Evolutionary conservation across 1,140 invertebrate species (phyloP), one percentile per base, ranked within the genome.

Genomic region (Battus philenor): DNA sequence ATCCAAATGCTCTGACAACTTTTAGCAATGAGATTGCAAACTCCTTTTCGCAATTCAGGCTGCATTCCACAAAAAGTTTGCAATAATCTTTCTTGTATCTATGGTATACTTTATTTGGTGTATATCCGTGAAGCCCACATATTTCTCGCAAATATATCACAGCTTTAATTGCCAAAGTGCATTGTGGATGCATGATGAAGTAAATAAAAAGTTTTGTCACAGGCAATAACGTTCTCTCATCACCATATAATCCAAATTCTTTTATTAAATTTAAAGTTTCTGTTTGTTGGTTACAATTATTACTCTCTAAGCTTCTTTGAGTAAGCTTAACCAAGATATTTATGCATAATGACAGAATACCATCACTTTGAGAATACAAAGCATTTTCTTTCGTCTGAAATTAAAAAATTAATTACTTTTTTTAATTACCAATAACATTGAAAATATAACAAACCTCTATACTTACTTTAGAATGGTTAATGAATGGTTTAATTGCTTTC

Each of bases 31-130:
- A 86, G 27, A 82, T 74, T 17, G 85, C 82, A 51, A 88, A 88
- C 27, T 87, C 73, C 36, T 81, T 79, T 1, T 73, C 79, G 50
- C 75, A 72, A 1, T 90, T 70, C 36, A 88, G 87, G 53, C 90
- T 90, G 18, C 83, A 79, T 17, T 90, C 86, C 0, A 88, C 87
- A 48, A 92, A 85, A 12, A 90, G 77, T 41, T 89, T 88, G 16
- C 92, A 87, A 41, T 91, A 88, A 67, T 91, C 88, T 10, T 89
- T 90, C 57, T 90, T 90, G 60, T 93, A 92, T 72, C 90, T 88
- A 48, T 88, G 87, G 59, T 91, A 93, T 12, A 93, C 76, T 31
- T 88, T 73, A 11, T 90, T 89, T 2, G 89, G 88, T 8, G 89
- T 88, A 13, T 88, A 71, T 0, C 83, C 79, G 11, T 90, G 87